Evolutionary conservation across 53 echinoderm and acorn worm genomes (phyloP).

Genomic region (Mesocentrotus franciscanus): DNA sequence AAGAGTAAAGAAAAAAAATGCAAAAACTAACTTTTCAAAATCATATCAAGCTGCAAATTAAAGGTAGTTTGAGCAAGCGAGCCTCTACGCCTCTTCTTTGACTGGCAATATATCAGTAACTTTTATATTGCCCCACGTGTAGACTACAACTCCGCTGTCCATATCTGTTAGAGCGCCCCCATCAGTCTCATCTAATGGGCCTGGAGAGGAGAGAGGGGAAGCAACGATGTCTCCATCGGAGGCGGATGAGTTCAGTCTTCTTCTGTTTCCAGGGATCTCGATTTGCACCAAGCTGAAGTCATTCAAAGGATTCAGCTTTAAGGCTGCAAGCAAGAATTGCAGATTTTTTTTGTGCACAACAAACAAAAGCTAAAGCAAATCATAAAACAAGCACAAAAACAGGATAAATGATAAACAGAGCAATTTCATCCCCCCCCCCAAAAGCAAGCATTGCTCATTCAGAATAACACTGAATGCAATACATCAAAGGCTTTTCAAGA

Average conservation of each 20-base stretch:
- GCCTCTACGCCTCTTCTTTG: neutral
- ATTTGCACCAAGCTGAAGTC: conserved; percentile 52
- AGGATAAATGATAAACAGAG: neutral
- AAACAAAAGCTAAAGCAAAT: conserved; percentile 43
- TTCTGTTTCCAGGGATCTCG: conserved; percentile 44
- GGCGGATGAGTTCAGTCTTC: neutral
- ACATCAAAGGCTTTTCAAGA: neutral
- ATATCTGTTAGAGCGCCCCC: conserved; percentile 48
- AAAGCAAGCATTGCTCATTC: neutral
- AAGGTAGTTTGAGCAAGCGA: neutral
- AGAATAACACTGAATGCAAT: neutral
- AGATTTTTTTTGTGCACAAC: neutral
- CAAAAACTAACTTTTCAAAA: conserved; percentile 49
- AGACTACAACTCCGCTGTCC: conserved; percentile 56
- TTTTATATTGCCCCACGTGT: conserved; percentile 51
- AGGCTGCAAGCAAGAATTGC: conserved; percentile 21
- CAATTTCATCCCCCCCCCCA: no score
- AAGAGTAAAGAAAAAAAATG: neutral
- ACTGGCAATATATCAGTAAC: conserved; percentile 27
- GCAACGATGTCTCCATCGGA: conserved; percentile 39
- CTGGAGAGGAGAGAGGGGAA: conserved; percentile 44
- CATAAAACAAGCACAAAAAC: neutral
- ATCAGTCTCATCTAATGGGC: neutral
- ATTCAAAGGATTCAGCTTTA: neutral
- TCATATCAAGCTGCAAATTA: conserved; percentile 29